A percentile compares a stretch with the other conserved stretches of the same genome.
phyloP scores from a whole-genome alignment of 2,113 vertebrate genomes.

The Toxotes chatareus region DNA sequence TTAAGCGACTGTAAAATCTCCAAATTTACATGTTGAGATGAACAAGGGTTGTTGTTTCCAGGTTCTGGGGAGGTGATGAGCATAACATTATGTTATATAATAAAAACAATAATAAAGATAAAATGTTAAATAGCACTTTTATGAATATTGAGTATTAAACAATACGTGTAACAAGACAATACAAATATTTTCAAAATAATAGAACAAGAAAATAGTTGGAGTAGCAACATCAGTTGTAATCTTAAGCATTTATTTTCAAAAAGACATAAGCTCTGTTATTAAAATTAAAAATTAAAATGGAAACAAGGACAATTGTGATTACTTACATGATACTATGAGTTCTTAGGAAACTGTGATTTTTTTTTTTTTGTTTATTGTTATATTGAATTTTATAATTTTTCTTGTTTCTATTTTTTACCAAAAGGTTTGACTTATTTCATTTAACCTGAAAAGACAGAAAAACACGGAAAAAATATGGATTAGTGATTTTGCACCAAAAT shows the following conservation, averaged over 20 bases:
- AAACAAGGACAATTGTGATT: background rate
- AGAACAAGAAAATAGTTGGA: background rate
- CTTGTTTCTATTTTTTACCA: constrained; percentile 1
- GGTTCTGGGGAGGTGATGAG: constrained; percentile 26
- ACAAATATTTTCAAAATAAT: background rate
- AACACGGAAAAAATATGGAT: background rate
- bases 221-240: background rate
- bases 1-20: constrained; percentile 19
- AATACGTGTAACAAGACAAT: background rate
- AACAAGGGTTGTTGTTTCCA: constrained; percentile 32
- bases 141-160: background rate
- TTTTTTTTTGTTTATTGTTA: too few species aligned
- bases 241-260: constrained; percentile 24
- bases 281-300: background rate
- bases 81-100: background rate
- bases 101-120: background rate
- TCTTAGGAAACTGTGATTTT: background rate
- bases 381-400: background rate
- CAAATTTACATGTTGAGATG: constrained; percentile 29
- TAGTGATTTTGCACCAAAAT: background rate
- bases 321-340: constrained; percentile 27
- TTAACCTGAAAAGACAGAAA: constrained; percentile 77
- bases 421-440: constrained; percentile 59
- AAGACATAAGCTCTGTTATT: background rate
- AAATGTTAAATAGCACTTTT: background rate